Evolutionary conservation across 1,140 invertebrate genomes (phyloP).

Genomic region (Trichonephila inaurata): DNA sequence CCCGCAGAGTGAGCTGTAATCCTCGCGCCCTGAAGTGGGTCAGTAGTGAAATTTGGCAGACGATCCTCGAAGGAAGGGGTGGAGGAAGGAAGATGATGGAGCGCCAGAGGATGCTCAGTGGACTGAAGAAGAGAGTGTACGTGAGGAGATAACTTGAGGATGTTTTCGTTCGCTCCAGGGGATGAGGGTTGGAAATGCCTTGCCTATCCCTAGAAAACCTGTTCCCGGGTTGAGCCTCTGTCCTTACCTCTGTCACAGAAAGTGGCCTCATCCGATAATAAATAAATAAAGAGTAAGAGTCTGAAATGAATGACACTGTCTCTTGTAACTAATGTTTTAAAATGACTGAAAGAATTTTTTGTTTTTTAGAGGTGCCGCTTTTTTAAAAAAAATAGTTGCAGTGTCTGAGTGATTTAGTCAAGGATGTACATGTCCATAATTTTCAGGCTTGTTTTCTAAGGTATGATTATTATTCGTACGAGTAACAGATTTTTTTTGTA

Average conservation of each 20-base stretch:
- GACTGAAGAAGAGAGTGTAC: neutral
- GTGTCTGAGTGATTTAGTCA: no score
- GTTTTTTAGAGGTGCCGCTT: no score
- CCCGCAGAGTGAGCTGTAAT: neutral
- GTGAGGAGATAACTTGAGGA: constrained; percentile 42
- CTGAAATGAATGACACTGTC: no score
- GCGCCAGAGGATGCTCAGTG: neutral
- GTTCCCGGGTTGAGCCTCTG: neutral
- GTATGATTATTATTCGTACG: no score
- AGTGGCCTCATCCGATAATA: neutral
- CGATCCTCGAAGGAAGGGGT: neutral
- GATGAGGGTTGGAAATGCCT: neutral
- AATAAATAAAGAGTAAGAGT: no score
- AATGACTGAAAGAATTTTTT: no score
- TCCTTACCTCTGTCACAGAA: neutral
- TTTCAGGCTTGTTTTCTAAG: no score
- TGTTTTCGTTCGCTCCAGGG: constrained; percentile 21
- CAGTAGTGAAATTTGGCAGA: constrained; percentile 31
- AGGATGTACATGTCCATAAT: no score
- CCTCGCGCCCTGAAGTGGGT: constrained; percentile 7
- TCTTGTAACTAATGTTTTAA: no score
- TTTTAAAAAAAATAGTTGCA: no score
- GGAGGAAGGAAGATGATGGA: neutral
- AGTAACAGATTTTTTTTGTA: no score
- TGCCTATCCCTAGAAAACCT: neutral